A percentile compares a stretch with the other conserved stretches of the same genome.
phyloP scores from a whole-genome alignment of 2,888 invertebrate species.

The Sarcophaga carnaria region DNA sequence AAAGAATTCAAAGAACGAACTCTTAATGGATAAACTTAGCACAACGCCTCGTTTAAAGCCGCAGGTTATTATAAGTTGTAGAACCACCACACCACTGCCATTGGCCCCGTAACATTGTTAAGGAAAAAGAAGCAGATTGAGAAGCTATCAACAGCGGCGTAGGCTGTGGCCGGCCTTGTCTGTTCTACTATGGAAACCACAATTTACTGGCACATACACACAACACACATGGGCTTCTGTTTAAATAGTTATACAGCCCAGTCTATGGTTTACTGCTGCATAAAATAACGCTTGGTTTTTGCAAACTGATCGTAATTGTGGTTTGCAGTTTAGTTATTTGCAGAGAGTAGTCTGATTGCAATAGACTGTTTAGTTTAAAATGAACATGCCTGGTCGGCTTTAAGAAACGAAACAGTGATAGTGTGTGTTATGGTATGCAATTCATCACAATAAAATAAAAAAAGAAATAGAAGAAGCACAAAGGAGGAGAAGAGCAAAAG shows the following conservation, averaged over 20 bases:
- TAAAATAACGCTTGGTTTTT: neutral
- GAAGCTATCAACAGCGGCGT: neutral
- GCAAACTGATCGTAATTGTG: slow-evolving; percentile 49
- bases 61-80: slow-evolving; percentile 54
- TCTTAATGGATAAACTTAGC: slow-evolving; percentile 62
- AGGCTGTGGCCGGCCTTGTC: neutral
- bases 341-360: neutral
- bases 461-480: neutral
- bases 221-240: slow-evolving; percentile 22
- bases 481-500: neutral
- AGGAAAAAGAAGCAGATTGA: neutral
- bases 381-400: slow-evolving; percentile 33
- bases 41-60: slow-evolving; percentile 63
- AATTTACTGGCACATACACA: slow-evolving; percentile 31
- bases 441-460: slow-evolving; percentile 16
- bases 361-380: slow-evolving; percentile 2
- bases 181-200: slow-evolving; percentile 39
- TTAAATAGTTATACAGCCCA: neutral
- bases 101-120: no score
- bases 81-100: neutral
- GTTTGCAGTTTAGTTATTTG: slow-evolving; percentile 16
- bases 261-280: no score
- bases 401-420: neutral
- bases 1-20: slow-evolving; percentile 10
- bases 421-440: slow-evolving; percentile 27